phyloP scores from a whole-genome alignment of 2,888 invertebrate genomes.

The Athripsodes cinereus region DNA sequence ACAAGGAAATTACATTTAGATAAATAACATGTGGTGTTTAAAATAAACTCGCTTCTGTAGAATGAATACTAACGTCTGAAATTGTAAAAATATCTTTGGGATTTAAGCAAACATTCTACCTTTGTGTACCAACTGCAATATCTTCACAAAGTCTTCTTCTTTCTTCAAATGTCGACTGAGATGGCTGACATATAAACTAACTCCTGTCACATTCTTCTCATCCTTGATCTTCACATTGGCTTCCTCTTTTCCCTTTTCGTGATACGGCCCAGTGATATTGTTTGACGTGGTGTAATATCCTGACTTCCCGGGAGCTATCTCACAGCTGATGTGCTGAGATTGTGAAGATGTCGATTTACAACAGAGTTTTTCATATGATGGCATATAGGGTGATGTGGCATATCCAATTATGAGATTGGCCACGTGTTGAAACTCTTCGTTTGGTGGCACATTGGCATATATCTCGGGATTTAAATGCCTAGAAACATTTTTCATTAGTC shows the following conservation, averaged over 20 bases:
- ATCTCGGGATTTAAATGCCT: conserved; percentile 30
- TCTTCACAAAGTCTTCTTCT: conserved; percentile 39
- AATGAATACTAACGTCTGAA: no score
- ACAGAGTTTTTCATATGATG: conserved; percentile 29
- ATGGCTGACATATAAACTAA: conserved; percentile 35
- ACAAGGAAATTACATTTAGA: no score
- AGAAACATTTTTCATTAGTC: conserved; percentile 19
- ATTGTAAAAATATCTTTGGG: no score
- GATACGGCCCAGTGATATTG: background rate
- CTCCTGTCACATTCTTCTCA: conserved; percentile 28
- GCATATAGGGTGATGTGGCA: conserved; percentile 32
- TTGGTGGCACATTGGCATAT: conserved; percentile 31
- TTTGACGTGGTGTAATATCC: background rate
- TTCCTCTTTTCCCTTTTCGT: conserved; percentile 10
- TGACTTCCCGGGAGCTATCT: conserved; percentile 2
- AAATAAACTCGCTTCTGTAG: no score
- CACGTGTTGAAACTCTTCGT: conserved; percentile 39
- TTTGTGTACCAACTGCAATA: conserved; percentile 46
- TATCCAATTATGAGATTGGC: conserved; percentile 41
- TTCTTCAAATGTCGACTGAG: conserved; percentile 41
- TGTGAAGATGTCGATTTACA: conserved; percentile 19
- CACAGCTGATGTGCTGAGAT: conserved; percentile 18
- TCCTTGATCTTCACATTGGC: conserved; percentile 6
- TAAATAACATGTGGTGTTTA: no score
- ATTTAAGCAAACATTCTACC: no score